Base-by-base conservation (phyloP, 2,113 vertebrate species). In the Oplegnathus fasciatus region DNA sequence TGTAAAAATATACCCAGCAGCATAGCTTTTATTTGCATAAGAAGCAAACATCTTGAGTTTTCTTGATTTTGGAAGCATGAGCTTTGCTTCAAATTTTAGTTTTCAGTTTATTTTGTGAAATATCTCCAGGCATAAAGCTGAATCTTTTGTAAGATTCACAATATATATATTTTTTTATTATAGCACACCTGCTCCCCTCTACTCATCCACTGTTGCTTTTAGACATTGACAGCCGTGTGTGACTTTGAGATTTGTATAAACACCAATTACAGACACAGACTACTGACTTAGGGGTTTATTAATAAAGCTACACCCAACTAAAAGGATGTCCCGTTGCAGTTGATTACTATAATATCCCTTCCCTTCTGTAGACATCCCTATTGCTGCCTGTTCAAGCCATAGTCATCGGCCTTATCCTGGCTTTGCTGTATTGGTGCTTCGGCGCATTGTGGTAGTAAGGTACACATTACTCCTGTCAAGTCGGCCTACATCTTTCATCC, bases 401-500 rank as follows among this genome's bases (percentile, higher is more conserved):
- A 96, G 96, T 97, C 98, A 97, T 98, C 97, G 96, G 98, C 97
- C 97, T 99, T 97, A 96, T 98, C 97, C 97, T 99, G 98, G 98
- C 97, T 97, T 98, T 98, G 97, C 98, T 99, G 98, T 97, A 96
- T 97, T 99, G 98, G 98, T 99, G 97, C 97, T 99, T 97, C 97
- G 96, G 97, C 96, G 97, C 97, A 96, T 97, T 99, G 97, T 99
- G 98, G 98, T 99, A 99, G 98, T 96, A 98, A 99, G 98, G 98
- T 99, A 99, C 97, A 97, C 90, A 96, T 96, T 95, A 96, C 96
- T 96, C 97, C 94, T 94, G 96, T 96, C 89, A 84, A 89, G 72
- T 86, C 74, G 44, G 83, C 88, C 88, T 87, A 85, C 90, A 87
- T 85, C 95, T 93, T 80, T 96, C 97, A 97, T 96, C 93, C 95